phyloP scores from a whole-genome alignment of 2,113 vertebrate species.

The Strigops habroptila region DNA sequence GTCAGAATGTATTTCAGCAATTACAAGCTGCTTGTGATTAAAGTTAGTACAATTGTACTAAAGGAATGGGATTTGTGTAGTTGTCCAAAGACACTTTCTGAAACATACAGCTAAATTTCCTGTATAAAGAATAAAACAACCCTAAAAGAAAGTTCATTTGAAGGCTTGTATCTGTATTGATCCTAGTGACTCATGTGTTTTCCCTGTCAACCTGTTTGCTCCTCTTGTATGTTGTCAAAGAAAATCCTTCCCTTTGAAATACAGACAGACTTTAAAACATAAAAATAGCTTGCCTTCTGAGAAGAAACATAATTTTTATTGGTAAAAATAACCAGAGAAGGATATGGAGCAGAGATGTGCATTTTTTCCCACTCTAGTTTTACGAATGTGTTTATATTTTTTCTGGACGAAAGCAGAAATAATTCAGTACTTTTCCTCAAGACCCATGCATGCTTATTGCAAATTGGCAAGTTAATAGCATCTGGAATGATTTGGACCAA shows the following conservation, averaged over 20 bases:
- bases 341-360: not conserved
- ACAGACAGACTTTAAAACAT: not conserved
- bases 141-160: not conserved
- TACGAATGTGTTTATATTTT: not conserved
- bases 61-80: not conserved
- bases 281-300: not conserved
- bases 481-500: not conserved
- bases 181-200: not conserved
- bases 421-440: not conserved
- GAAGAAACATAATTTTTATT: not conserved
- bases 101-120: not conserved
- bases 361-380: not conserved
- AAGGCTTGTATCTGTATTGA: not conserved
- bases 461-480: not conserved
- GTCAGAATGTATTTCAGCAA: not conserved
- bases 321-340: not conserved
- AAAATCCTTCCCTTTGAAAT: not conserved
- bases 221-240: not conserved
- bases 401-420: not conserved
- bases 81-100: not conserved
- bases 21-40: conserved; percentile 1
- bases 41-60: not conserved
- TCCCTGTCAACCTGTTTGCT: not conserved
- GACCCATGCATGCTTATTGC: not conserved
- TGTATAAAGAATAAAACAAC: not conserved